A percentile compares a stretch with the other conserved stretches of the same genome.
phyloP scores from a whole-genome alignment of 2,113 vertebrate species.

The Pterophyllum scalare region DNA sequence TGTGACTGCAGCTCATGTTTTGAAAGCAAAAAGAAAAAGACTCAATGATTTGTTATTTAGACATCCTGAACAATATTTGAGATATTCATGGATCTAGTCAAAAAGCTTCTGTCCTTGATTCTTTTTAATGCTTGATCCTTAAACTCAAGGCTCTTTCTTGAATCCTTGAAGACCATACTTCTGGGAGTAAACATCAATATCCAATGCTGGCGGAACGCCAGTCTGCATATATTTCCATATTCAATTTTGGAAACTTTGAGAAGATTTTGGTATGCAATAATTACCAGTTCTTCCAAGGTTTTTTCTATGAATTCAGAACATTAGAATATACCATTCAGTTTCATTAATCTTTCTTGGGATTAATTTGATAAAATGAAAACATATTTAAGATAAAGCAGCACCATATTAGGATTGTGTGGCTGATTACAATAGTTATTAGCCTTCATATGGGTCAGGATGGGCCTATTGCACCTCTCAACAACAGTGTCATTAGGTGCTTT shows the following conservation, averaged over 20 bases:
- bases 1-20: not conserved
- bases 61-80: not conserved
- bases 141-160: not conserved
- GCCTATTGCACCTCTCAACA: not conserved
- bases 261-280: not conserved
- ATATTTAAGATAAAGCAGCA: not conserved
- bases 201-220: not conserved
- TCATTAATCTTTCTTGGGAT: not conserved
- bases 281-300: not conserved
- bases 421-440: conserved; percentile 6
- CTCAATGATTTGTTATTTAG: not conserved
- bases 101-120: not conserved
- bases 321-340: not conserved
- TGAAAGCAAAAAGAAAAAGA: not conserved
- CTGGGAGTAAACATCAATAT: not conserved
- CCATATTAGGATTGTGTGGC: not conserved
- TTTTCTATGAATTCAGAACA: not conserved
- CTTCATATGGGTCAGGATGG: not conserved
- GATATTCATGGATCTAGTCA: not conserved
- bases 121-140: not conserved
- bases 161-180: not conserved
- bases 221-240: not conserved
- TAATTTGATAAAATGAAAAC: not conserved
- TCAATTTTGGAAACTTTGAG: not conserved
- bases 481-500: not conserved